Percentiles rank a stretch among this genome's conserved stretches.
These are phyloP conservation scores for Rambutsinella grinnellia DNA, from an alignment of 2,888 invertebrate genomes.

Conservation along the genomic window DNA sequence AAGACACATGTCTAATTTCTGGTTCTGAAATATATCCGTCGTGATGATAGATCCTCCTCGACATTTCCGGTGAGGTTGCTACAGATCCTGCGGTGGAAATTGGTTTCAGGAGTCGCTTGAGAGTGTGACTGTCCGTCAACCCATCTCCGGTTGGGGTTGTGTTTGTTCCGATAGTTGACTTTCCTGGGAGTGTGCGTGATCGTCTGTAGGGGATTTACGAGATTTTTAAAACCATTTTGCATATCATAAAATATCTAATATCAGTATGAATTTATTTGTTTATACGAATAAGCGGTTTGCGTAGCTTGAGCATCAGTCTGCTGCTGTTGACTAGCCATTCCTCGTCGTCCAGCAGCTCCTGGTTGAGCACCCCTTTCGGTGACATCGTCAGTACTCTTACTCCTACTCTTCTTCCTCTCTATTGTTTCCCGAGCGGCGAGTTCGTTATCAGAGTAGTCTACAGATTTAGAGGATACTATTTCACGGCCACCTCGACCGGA, in stretches of 20 bases:
- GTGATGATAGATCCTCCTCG: conserved; percentile 76
- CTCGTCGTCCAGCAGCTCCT: conserved; percentile 62
- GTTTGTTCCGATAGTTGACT: conserved; percentile 66
- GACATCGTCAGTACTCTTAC: conserved; percentile 94
- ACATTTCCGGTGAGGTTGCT: conserved; percentile 92
- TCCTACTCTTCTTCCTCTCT: conserved; percentile 69
- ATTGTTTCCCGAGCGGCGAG: conserved; percentile 65
- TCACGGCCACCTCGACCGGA: conserved; percentile 65
- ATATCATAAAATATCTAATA: no score
- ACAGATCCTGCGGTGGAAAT: conserved; percentile 75
- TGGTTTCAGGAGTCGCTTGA: conserved; percentile 94
- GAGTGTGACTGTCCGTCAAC: conserved; percentile 82
- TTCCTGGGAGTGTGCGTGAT: conserved; percentile 64
- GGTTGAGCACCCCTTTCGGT: conserved; percentile 70
- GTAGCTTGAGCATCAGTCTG: conserved; percentile 60
- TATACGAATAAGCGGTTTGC: conserved; percentile 55
- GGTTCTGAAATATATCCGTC: conserved; percentile 68
- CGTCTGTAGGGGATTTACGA: conserved; percentile 49
- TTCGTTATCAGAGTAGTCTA: conserved; percentile 73
- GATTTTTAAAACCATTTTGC: not conserved
- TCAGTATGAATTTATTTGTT: not conserved
- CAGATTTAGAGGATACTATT: conserved; percentile 70
- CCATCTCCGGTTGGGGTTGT: conserved; percentile 66
- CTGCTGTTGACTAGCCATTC: conserved; percentile 51
- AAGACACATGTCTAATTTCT: conserved; percentile 69